Conservation (phyloP, 2,113 vertebrate species). For the Chionodraco myersi region DNA sequence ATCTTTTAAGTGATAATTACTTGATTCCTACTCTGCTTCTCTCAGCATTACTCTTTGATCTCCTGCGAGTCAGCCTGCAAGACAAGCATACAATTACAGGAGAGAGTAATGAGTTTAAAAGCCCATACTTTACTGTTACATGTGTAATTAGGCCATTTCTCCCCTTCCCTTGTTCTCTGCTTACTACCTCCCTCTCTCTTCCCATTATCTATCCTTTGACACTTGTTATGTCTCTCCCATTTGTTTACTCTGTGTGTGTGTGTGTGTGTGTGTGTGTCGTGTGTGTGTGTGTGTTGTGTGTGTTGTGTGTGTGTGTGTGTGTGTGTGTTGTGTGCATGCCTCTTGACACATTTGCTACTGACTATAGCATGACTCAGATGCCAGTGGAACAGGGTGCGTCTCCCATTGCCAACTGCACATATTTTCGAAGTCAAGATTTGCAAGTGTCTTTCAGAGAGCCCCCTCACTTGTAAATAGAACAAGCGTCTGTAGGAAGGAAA, state of each 20-base stretch:
- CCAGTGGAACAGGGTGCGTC: slow-evolving; percentile 77
- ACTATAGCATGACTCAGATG: slow-evolving; percentile 79
- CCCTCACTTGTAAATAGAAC: slow-evolving; percentile 72
- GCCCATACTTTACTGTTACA: slow-evolving; percentile 30
- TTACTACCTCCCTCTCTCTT: slow-evolving; percentile 1
- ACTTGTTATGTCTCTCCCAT: slow-evolving; percentile 18
- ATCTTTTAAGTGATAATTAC: slow-evolving; percentile 75
- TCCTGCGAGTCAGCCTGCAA: slow-evolving; percentile 25
- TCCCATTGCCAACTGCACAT: slow-evolving; percentile 83
- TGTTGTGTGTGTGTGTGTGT: slow-evolving; percentile 27
- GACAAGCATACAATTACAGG: slow-evolving; percentile 64
- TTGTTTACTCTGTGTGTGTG: slow-evolving; percentile 43
- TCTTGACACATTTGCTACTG: slow-evolving; percentile 64
- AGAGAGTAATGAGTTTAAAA: slow-evolving; percentile 61
- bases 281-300: slow-evolving; percentile 37
- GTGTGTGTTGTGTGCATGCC: slow-evolving; percentile 32
- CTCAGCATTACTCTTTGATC: slow-evolving; percentile 63
- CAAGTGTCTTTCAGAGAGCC: slow-evolving; percentile 77
- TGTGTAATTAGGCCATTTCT: slow-evolving; percentile 33
- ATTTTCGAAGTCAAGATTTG: slow-evolving; percentile 86
- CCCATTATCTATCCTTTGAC: slow-evolving; percentile 21
- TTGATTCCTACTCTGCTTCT: slow-evolving; percentile 53
- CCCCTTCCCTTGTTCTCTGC: neutral
- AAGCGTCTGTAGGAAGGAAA: slow-evolving; percentile 61
- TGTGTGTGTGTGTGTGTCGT: slow-evolving; percentile 24